phyloP scores from a whole-genome alignment of 2,113 vertebrate genomes.

The Perognathus longimembris region DNA sequence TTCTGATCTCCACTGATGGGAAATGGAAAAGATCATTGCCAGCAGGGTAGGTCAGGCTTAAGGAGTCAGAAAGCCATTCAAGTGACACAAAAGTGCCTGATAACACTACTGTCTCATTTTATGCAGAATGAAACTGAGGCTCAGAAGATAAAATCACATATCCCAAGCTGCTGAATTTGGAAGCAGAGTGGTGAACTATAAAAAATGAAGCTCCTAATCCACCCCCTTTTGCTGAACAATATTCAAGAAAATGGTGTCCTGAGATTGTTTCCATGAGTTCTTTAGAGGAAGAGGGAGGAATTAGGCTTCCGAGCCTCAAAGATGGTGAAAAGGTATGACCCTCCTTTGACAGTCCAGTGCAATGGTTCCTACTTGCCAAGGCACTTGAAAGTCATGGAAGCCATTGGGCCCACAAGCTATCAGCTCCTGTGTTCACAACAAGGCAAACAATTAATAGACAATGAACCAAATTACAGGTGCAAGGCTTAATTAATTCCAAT shows the following conservation, averaged over 20 bases:
- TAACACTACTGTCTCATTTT: not conserved
- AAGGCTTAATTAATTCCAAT: not conserved
- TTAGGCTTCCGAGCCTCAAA: rapidly evolving
- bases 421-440: not conserved
- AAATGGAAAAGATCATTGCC: not conserved
- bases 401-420: not conserved
- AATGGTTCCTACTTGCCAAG: not conserved
- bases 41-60: not conserved
- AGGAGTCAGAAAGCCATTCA: not conserved
- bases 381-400: not conserved
- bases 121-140: not conserved
- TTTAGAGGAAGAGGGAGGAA: not conserved
- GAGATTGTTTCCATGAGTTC: not conserved
- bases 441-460: not conserved
- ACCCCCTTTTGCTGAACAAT: not conserved
- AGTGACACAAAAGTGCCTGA: too few species aligned
- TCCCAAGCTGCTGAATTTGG: not conserved
- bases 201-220: not conserved
- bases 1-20: too few species aligned
- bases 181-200: not conserved
- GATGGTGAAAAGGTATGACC: not conserved
- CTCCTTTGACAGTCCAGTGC: not conserved
- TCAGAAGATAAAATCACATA: not conserved
- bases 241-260: not conserved
- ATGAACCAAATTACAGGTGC: not conserved